A percentile compares a stretch with the other conserved stretches of the same genome.
These are phyloP conservation scores for Harpagifer antarcticus DNA, from an alignment of 2,797 vertebrate species.

Conservation along the genomic window DNA sequence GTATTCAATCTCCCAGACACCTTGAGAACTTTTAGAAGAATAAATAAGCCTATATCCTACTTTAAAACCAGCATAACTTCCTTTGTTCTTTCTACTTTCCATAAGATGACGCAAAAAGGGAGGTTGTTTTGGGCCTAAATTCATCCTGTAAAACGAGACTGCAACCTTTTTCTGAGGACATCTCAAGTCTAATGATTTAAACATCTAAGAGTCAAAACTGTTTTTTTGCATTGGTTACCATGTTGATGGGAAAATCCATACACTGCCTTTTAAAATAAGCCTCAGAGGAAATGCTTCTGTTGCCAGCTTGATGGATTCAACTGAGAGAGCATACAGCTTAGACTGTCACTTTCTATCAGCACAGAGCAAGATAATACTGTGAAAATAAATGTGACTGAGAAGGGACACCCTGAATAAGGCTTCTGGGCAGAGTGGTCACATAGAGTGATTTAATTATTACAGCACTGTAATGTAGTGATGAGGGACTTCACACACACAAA, in stretches of 20 bases:
- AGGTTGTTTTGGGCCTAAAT: neutral
- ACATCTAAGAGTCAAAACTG: neutral
- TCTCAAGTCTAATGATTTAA: neutral
- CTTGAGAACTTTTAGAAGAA: neutral
- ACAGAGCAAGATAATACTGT: slow-evolving; percentile 5
- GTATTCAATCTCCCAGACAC: neutral
- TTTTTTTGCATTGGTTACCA: neutral
- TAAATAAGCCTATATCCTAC: neutral
- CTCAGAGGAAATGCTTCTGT: slow-evolving; percentile 26
- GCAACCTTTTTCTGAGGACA: neutral
- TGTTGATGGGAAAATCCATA: slow-evolving; percentile 9
- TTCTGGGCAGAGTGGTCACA: slow-evolving; percentile 39
- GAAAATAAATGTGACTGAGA: slow-evolving; percentile 33
- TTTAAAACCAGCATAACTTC: neutral
- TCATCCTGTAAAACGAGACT: neutral
- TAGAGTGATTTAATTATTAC: slow-evolving; percentile 66
- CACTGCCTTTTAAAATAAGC: slow-evolving; percentile 9
- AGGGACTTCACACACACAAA: slow-evolving; percentile 38
- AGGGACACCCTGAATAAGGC: slow-evolving; percentile 31
- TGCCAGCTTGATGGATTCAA: slow-evolving; percentile 43
- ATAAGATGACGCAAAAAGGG: neutral
- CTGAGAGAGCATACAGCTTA: slow-evolving; percentile 39
- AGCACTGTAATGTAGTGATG: slow-evolving; percentile 26
- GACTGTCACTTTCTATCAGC: slow-evolving; percentile 55
- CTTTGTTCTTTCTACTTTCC: neutral